phyloP scores from a whole-genome alignment of 2,888 invertebrate genomes.

The Poecilus cupreus region DNA sequence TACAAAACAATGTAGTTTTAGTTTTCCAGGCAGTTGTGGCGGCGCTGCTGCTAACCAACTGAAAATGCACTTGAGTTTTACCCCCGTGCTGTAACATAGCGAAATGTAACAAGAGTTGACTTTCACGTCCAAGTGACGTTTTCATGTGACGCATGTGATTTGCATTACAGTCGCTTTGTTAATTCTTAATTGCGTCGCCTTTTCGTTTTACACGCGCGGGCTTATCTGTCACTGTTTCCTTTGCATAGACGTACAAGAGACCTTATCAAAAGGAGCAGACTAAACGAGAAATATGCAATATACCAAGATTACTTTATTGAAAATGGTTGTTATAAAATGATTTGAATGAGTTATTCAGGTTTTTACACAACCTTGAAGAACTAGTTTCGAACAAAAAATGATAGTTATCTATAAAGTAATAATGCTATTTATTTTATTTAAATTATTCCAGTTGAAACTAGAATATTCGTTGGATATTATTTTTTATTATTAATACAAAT shows the following conservation, averaged over 20 bases:
- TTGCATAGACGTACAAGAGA: not conserved
- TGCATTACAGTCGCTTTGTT: conserved; percentile 30
- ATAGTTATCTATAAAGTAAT: not conserved
- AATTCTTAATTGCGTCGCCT: conserved; percentile 40
- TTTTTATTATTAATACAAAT: too few species aligned
- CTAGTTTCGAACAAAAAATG: not conserved
- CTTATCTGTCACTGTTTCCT: not conserved
- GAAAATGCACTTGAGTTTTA: too few species aligned
- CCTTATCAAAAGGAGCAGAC: not conserved
- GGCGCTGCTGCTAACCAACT: too few species aligned
- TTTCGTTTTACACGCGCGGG: not conserved
- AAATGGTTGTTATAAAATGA: not conserved
- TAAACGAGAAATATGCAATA: not conserved
- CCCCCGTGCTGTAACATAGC: not conserved
- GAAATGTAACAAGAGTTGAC: not conserved
- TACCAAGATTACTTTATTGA: not conserved
- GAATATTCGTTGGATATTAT: too few species aligned
- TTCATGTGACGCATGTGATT: conserved; percentile 8
- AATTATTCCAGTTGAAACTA: not conserved
- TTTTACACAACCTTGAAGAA: not conserved
- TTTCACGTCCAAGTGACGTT: conserved; percentile 18
- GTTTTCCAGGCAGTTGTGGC: too few species aligned
- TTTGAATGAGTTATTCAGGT: not conserved
- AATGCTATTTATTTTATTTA: not conserved
- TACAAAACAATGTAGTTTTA: too few species aligned